Evolutionary conservation across 2,113 vertebrate species (phyloP).

Genomic region (Taurulus bubalis): DNA sequence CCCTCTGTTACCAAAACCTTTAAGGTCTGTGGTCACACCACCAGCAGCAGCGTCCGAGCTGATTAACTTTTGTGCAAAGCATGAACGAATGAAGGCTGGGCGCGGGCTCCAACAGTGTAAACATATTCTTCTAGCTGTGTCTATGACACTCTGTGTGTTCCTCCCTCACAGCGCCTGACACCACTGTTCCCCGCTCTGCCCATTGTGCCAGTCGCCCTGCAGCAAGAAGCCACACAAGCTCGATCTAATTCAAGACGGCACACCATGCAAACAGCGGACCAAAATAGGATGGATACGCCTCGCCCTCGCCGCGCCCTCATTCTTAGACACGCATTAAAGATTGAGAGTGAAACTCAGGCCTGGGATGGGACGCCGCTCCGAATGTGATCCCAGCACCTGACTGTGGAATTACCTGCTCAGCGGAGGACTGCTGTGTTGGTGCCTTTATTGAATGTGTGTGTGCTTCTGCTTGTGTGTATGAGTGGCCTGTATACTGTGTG

Average conservation of each 20-base stretch:
- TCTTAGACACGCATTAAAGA: constrained; percentile 64
- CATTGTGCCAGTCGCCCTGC: constrained; percentile 72
- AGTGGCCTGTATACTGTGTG: constrained; percentile 29
- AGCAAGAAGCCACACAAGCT: constrained; percentile 65
- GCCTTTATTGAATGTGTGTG: constrained; percentile 26
- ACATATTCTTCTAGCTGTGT: constrained; percentile 76
- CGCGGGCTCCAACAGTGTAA: constrained; percentile 56
- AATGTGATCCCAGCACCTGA: constrained; percentile 52
- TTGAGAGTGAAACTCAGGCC: constrained; percentile 42
- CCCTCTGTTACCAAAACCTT: constrained; percentile 44
- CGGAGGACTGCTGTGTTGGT: constrained; percentile 34
- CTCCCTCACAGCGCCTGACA: constrained; percentile 63
- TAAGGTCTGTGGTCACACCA: constrained; percentile 71
- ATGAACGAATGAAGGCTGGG: constrained; percentile 44
- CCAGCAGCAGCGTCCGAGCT: constrained; percentile 58
- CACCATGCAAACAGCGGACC: constrained; percentile 68
- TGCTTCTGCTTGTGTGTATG: constrained; percentile 16
- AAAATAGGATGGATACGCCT: constrained; percentile 68
- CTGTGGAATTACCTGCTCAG: constrained; percentile 57
- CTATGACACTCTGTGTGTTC: constrained; percentile 70
- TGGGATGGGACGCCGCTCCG: not conserved
- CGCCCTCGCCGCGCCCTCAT: constrained; percentile 21
- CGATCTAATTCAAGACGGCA: constrained; percentile 75
- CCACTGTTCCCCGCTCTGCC: constrained; percentile 59
- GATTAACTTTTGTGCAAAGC: constrained; percentile 67